Base-by-base conservation (phyloP, 2,797 vertebrate genomes). In the Helicolenus hilgendorfi region DNA sequence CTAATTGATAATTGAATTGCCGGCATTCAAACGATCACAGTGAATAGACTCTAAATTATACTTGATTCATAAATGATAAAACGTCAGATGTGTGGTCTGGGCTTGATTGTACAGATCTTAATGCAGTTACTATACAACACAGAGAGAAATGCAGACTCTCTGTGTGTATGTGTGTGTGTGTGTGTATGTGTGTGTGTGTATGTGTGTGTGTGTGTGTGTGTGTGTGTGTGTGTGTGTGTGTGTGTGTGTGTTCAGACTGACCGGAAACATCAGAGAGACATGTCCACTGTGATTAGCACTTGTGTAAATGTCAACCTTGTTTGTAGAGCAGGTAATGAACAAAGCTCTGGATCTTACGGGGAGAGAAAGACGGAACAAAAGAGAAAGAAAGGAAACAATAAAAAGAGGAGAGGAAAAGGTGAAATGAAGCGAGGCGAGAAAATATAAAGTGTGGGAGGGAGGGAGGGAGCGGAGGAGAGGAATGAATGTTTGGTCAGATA, bases 231-330 rank as follows among this genome's bases (percentile, higher is more conserved):
- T 70, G 41, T 14, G 60, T 58, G 60, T 72, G 79, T 59, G 82
- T 65, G 84, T 74, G 62, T 63, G 74, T 72, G 27, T 45, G 31
- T 67, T 69, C 79, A 83, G 81, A 77, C 35, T 85, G 77, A 88
- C 86, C 73, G 83, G 89, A 94, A 92, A 94, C 90, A 94, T 92
- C 77, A 83, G 75, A 81, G 60, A 88, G 90, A 89, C 82, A 29
- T 92, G 90, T 88, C 86, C 59, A 64, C 84, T 84, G 85, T 82
- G 87, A 95, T 95, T 95, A 96, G 85, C 89, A 84, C 93, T 91
- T 89, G 89, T 90, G 91, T 89, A 96, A 95, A 96, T 94, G 91
- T 94, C 94, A 94, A 59, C 85, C 79, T 83, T 94, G 89, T 95
- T 95, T 95, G 90, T 73, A 72, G 59, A 71, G 72, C 64, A 81